Evolutionary conservation across 1,140 invertebrate species (phyloP), one percentile per base, ranked within the genome.

Genomic region (Orchesella cincta): DNA sequence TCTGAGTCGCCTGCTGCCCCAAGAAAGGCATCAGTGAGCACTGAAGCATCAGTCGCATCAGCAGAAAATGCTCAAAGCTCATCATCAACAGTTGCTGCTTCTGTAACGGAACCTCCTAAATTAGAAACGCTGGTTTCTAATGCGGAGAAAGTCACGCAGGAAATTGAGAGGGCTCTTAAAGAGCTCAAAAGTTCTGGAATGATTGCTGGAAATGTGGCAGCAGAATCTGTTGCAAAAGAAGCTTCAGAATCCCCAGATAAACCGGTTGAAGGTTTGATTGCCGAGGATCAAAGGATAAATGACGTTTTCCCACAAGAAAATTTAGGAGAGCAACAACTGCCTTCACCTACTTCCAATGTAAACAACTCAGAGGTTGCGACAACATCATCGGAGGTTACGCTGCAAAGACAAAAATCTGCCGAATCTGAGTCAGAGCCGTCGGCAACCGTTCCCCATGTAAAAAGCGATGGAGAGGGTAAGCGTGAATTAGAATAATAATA

Each of bases 101-200:
- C n/a, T n/a, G n/a, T n/a, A n/a, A n/a, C n/a, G n/a, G n/a, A n/a
- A n/a, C n/a, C n/a, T n/a, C n/a, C n/a, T n/a, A n/a, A 57, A 67
- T 28, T 74, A 0, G 76, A 78, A 74, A 67, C 29, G 34, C 36
- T 78, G 1, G 72, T 78, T 8, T 74, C 33, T 14, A 54, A 70
- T 51, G 72, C 76, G n/a, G 72, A 74, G 35, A 67, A 73, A 67
- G 76, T 78, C 18, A 67, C 72, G n/a, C 46, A 35, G 31, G 77
- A 78, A 75, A 78, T 78, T 14, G 77, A 78, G 52, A 70, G 23
- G 33, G 67, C 73, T 29, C 39, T 77, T 74, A 34, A 74, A 46
- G 72, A 74, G 51, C 35, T 77, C 16, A 77, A 74, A 67, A 1
- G 23, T 1, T 73, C 70, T 35, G 8, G 76, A 72, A 8, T 75